Percentiles rank a stretch among this genome's conserved stretches.
Conservation (phyloP, 2,113 vertebrate species). For the Cyphomyrus discorhynchus region DNA sequence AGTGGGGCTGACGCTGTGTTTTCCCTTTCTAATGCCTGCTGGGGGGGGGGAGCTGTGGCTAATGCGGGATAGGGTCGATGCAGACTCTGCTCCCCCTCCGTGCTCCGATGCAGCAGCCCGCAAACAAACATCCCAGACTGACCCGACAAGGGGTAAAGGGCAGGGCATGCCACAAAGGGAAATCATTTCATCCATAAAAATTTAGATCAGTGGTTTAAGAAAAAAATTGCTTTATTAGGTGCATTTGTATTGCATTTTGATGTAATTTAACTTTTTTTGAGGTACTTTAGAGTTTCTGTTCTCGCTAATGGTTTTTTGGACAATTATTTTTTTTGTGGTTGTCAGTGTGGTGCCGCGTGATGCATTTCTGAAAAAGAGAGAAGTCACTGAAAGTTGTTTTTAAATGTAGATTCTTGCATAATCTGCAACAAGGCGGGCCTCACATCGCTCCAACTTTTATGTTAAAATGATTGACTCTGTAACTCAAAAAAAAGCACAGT, state of each 20-base stretch:
- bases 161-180: not conserved
- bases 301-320: not conserved
- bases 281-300: not conserved
- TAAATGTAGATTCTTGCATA: not conserved
- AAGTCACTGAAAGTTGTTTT: constrained; percentile 9
- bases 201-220: not conserved
- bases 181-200: not conserved
- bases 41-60: constrained; percentile 22
- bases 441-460: not conserved
- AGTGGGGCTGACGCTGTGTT: constrained; percentile 48
- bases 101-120: not conserved
- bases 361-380: not conserved
- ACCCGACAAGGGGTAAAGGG: not conserved
- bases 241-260: not conserved
- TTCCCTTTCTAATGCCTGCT: constrained; percentile 43
- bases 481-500: not conserved
- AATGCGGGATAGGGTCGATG: constrained; percentile 32
- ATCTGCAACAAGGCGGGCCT: not conserved
- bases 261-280: not conserved
- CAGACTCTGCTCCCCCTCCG: constrained; percentile 36
- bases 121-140: not conserved
- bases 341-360: not conserved
- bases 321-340: not conserved
- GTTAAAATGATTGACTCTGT: not conserved
- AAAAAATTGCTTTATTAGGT: not conserved